Percentiles rank a stretch among this genome's conserved stretches.
These are phyloP conservation scores for Myotis pilosus DNA, from an alignment of 2,797 vertebrate species.

Conservation along the genomic window DNA sequence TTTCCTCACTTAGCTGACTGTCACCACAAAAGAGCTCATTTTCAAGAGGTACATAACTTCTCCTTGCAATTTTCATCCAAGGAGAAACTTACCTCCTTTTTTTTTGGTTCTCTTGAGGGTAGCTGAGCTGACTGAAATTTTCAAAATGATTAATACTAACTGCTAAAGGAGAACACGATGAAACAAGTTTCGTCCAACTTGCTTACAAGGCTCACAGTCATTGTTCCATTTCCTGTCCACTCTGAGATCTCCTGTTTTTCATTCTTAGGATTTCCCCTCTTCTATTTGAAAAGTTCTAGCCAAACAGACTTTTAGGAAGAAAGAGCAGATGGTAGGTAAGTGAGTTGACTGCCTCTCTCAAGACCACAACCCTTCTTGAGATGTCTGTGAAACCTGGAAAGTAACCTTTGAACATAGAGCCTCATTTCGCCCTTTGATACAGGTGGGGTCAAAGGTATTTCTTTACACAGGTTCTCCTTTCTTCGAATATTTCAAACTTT, in stretches of 20 bases:
- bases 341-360: background rate
- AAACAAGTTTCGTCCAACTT: slow-evolving; percentile 25
- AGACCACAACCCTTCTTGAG: background rate
- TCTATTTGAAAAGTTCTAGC: background rate
- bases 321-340: background rate
- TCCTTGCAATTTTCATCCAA: background rate
- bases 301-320: background rate
- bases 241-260: background rate
- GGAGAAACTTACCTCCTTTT: background rate
- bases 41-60: background rate
- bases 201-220: background rate
- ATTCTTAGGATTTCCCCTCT: background rate
- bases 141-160: slow-evolving; percentile 10
- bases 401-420: background rate
- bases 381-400: background rate
- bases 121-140: background rate
- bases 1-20: background rate
- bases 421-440: background rate
- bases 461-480: background rate
- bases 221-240: background rate
- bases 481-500: background rate
- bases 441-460: slow-evolving; percentile 11
- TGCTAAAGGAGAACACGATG: background rate
- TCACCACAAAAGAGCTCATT: background rate
- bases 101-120: background rate